These are phyloP conservation scores for Teleogryllus oceanicus DNA, from an alignment of 2,888 invertebrate species.

Conservation along the genomic window DNA sequence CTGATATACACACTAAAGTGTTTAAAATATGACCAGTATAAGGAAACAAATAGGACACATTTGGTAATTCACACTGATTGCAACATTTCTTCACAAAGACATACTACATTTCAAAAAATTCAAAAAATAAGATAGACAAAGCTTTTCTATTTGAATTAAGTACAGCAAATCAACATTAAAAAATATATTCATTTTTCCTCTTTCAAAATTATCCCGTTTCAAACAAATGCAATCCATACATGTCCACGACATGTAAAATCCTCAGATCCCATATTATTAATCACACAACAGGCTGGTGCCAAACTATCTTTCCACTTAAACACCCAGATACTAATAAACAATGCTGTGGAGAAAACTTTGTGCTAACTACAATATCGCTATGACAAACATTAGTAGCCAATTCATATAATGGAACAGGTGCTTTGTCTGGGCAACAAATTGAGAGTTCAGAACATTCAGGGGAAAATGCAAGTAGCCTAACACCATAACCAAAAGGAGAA, in stretches of 20 bases:
- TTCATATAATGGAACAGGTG: slow-evolving; percentile 57
- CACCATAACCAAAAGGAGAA: slow-evolving; percentile 83
- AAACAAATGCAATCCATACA: background rate
- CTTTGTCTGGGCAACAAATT: slow-evolving; percentile 57
- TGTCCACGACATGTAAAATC: background rate
- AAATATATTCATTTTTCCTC: background rate
- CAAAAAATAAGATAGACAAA: no score
- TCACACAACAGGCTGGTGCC: slow-evolving; percentile 72
- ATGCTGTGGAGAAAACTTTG: slow-evolving; percentile 84
- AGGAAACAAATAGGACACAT: no score
- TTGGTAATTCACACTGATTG: no score
- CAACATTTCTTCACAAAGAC: no score
- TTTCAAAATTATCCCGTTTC: background rate
- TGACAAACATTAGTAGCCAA: slow-evolving; percentile 71
- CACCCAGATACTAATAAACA: slow-evolving; percentile 87
- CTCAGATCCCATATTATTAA: slow-evolving; percentile 21
- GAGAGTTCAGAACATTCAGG: slow-evolving; percentile 74
- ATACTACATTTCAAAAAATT: no score
- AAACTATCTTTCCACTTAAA: slow-evolving; percentile 80
- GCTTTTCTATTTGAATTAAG: background rate
- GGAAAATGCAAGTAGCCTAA: slow-evolving; percentile 78
- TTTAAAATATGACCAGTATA: no score
- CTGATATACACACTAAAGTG: no score
- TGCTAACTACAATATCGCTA: slow-evolving; percentile 79
- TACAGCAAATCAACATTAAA: background rate